A percentile compares a stretch with the other conserved stretches of the same genome.
Conservation (phyloP, 1,140 invertebrate genomes). For the Heterodera carotae region DNA sequence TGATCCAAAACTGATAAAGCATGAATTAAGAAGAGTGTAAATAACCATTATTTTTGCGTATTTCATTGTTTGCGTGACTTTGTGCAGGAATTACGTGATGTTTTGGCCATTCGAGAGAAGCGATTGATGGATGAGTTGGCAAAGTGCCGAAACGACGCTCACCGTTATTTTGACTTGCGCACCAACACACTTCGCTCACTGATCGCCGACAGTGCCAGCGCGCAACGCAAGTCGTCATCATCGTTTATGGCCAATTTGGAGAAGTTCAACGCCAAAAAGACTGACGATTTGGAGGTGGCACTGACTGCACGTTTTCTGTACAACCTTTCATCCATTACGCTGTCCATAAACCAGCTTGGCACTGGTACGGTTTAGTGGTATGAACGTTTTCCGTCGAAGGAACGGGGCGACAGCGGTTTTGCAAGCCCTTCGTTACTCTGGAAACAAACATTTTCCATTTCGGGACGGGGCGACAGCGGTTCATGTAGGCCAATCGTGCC, state of each 20-base stretch:
- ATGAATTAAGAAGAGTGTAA: too few relatives aligned
- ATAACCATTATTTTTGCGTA: too few relatives aligned
- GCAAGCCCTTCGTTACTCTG: too few relatives aligned
- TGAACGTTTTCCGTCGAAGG: too few relatives aligned
- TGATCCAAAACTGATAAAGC: too few relatives aligned
- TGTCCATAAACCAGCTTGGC: slow-evolving; percentile 34
- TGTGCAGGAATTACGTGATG: slow-evolving; percentile 28
- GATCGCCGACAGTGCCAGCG: slow-evolving; percentile 10
- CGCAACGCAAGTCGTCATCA: not conserved
- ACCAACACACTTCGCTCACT: not conserved
- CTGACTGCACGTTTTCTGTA: slow-evolving; percentile 30
- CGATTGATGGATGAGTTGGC: slow-evolving; percentile 35
- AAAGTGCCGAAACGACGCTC: slow-evolving; percentile 12
- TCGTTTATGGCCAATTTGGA: slow-evolving; percentile 17
- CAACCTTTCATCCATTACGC: slow-evolving; percentile 26
- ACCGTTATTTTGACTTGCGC: slow-evolving; percentile 15
- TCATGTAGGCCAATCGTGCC: too few relatives aligned
- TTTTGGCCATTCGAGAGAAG: slow-evolving; percentile 36
- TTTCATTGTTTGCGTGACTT: too few relatives aligned
- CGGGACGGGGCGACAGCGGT: too few relatives aligned
- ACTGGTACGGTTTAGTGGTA: slow-evolving; percentile 3
- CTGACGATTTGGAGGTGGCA: slow-evolving; percentile 23
- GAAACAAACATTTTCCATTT: too few relatives aligned
- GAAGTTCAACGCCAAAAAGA: slow-evolving; percentile 28
- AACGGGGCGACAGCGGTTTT: too few relatives aligned